A percentile compares a stretch with the other conserved stretches of the same genome.
Conservation (phyloP, 53 echinoderm and acorn worm species). For the Actinopyga echinites region DNA sequence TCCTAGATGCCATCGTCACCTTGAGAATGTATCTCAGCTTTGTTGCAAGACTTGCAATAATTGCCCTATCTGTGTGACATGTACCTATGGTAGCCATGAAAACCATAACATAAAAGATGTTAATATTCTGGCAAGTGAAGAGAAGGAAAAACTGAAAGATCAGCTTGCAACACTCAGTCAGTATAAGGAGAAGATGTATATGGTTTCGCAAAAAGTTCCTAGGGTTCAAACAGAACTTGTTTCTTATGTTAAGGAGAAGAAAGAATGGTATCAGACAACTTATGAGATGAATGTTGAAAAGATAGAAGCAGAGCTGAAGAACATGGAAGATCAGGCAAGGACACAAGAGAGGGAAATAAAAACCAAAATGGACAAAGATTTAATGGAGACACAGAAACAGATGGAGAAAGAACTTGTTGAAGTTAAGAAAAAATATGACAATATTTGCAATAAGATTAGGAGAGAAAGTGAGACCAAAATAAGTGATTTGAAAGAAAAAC, state of each 20-base stretch:
- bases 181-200: neutral
- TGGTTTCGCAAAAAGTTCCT: no score
- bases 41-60: neutral
- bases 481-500: neutral
- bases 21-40: neutral
- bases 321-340: neutral
- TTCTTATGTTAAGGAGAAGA: no score
- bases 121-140: neutral
- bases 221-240: no score
- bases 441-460: neutral
- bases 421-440: neutral
- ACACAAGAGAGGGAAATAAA: neutral
- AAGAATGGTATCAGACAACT: no score
- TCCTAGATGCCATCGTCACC: neutral
- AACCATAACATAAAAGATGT: neutral
- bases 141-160: neutral
- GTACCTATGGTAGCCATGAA: neutral
- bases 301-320: neutral
- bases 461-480: neutral
- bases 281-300: neutral
- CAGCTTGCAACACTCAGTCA: neutral
- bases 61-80: neutral
- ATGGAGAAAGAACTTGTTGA: neutral
- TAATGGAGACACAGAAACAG: neutral
- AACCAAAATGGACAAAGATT: neutral